Evolutionary conservation across 2,113 vertebrate species (phyloP).

Genomic region (Sterna hirundo): DNA sequence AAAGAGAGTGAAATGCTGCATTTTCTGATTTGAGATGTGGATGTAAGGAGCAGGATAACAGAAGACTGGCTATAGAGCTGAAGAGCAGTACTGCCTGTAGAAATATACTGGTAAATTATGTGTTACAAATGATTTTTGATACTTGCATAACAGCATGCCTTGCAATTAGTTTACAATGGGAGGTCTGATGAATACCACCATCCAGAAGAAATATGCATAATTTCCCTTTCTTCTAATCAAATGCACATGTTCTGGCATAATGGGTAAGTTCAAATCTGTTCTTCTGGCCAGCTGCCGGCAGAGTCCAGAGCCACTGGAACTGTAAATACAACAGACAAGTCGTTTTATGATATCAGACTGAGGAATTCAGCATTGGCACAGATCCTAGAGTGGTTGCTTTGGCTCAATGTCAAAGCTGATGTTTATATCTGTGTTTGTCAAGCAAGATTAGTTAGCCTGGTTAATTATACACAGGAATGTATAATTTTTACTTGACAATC

Average conservation of each 20-base stretch:
- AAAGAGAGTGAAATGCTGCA: not conserved
- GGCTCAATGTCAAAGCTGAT: conserved; percentile 62
- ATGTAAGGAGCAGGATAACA: not conserved
- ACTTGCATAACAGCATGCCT: conserved; percentile 15
- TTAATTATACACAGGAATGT: conserved; percentile 74
- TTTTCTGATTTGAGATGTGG: not conserved
- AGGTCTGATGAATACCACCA: conserved; percentile 44
- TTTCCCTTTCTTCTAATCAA: conserved; percentile 70
- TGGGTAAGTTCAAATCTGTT: conserved; percentile 65
- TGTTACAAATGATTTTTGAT: conserved; percentile 8
- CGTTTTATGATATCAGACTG: conserved; percentile 71
- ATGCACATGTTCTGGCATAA: conserved; percentile 65
- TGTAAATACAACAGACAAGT: conserved; percentile 77
- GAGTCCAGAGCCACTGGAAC: conserved; percentile 70
- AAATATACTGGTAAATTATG: not conserved
- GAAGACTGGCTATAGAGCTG: not conserved
- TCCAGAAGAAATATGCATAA: conserved; percentile 46
- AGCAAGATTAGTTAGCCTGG: conserved; percentile 74
- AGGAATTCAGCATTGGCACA: conserved; percentile 75
- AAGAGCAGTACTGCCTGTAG: not conserved
- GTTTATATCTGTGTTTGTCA: conserved; percentile 72
- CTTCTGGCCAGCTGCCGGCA: conserved; percentile 62
- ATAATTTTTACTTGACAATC: conserved; percentile 54
- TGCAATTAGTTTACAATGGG: conserved; percentile 49
- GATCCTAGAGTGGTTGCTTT: conserved; percentile 71